Evolutionary conservation across 2,888 invertebrate genomes (phyloP).

Genomic region (Tenthredo mesomela): DNA sequence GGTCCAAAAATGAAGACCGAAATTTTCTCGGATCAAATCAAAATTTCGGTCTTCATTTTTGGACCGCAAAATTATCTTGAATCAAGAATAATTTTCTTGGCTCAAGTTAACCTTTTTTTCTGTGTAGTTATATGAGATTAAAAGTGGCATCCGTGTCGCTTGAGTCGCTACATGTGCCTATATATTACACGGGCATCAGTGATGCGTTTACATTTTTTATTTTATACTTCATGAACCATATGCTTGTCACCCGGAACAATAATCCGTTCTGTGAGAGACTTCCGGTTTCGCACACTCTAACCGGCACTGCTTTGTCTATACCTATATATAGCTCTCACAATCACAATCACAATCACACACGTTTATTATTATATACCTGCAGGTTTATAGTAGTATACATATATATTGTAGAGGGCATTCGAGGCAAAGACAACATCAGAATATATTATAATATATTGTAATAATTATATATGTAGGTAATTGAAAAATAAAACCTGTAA

Average conservation of each 20-base stretch:
- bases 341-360: background rate
- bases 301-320: background rate
- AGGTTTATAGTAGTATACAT: background rate
- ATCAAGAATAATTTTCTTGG: too few relatives aligned
- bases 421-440: background rate
- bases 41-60: too few relatives aligned
- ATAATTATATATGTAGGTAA: too few relatives aligned
- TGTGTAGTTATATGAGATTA: background rate
- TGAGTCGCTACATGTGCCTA: background rate
- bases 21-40: too few relatives aligned
- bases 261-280: constrained; percentile 28
- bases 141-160: constrained; percentile 3
- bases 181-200: background rate
- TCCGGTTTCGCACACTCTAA: constrained; percentile 13
- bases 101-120: too few relatives aligned
- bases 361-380: constrained; percentile 12
- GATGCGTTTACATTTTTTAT: background rate
- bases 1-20: too few relatives aligned
- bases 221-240: constrained; percentile 7
- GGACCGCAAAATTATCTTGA: too few relatives aligned
- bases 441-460: background rate
- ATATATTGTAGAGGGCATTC: background rate
- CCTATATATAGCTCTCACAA: constrained; percentile 6
- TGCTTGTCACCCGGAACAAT: constrained; percentile 40
- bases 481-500: too few relatives aligned